Evolutionary conservation across 2,113 vertebrate species (phyloP), one percentile per base, ranked within the genome.

Genomic region (Zapus hudsonius): DNA sequence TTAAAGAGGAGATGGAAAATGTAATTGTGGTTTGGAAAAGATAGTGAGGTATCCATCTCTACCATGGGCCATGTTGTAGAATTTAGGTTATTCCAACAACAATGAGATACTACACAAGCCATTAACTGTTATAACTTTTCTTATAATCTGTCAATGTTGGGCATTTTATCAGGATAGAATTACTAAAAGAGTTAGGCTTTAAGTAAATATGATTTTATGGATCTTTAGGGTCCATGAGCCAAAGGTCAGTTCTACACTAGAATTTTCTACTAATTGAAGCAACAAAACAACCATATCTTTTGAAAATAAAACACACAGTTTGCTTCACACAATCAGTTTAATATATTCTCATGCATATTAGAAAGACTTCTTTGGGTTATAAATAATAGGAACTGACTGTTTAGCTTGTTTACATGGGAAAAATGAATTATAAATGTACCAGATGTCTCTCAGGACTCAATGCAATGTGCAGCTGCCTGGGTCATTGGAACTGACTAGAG

Each of bases 401-500:
- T n/a, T n/a, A 55, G 15, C 67, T 83, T 78, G 38, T 55, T 78
- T 52, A 52, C 44, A 78, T 31, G 20, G 44, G 55, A 86, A 59
- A 38, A 31, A 64, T 44, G 33, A 84, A 78, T 89, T 86, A 82
- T 76, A 89, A 92, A 42, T 42, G 12, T 57, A 33, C 29, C 72
- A 76, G 52, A 22, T 84, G 61, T 81, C n/a, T 64, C 66, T 44
- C 42, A 16, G 64, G 42, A 73, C 47, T 76, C 59, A 17, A 44
- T 59, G 63, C 66, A 79, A 36, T 40, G 16, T 86, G 81, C 12
- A 57, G 52, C 57, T 79, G 52, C 76, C 52, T 40, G 29, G 10
- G 57, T n/a, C 47, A 87, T 55, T 87, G 76, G 59, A 94, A 80
- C 72, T 59, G 72, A 78, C 64, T 44, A 69, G 66, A 93, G 73